Conservation (phyloP, 2,113 vertebrate genomes). For the Epinephelus cyanopodus region DNA sequence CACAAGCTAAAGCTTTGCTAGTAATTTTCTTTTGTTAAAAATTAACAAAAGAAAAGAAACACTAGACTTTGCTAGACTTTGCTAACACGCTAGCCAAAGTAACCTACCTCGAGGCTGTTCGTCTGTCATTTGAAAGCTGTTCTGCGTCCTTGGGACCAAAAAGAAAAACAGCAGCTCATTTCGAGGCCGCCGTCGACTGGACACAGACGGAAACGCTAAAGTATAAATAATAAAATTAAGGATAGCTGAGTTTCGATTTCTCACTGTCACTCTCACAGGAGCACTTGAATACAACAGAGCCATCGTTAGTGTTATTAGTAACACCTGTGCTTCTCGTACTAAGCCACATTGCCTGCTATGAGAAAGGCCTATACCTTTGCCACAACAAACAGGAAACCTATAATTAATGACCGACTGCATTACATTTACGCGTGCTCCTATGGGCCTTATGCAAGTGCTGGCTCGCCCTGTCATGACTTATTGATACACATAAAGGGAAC, state of each 20-base stretch:
- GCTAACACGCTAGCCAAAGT: neutral
- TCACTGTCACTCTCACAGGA: too few relatives aligned
- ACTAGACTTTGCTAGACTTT: too few relatives aligned
- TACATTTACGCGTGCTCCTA: neutral
- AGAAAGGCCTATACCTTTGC: too few relatives aligned
- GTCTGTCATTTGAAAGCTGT: neutral
- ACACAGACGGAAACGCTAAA: too few relatives aligned
- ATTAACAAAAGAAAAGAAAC: too few relatives aligned
- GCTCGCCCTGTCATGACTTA: neutral
- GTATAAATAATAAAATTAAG: too few relatives aligned
- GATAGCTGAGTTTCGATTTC: too few relatives aligned
- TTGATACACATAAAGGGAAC: neutral
- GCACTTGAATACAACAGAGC: too few relatives aligned
- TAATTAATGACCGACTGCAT: neutral
- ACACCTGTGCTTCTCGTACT: too few relatives aligned
- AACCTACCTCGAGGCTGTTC: neutral
- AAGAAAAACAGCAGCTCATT: neutral
- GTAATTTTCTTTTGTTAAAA: neutral
- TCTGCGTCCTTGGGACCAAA: neutral
- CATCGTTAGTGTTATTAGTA: too few relatives aligned
- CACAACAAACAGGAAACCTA: neutral
- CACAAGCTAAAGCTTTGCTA: neutral
- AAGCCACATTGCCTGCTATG: too few relatives aligned
- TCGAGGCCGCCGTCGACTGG: too few relatives aligned
- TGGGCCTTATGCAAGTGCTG: neutral